phyloP scores from a whole-genome alignment of 2,888 invertebrate genomes.

The Trissolcus brochymenae region DNA sequence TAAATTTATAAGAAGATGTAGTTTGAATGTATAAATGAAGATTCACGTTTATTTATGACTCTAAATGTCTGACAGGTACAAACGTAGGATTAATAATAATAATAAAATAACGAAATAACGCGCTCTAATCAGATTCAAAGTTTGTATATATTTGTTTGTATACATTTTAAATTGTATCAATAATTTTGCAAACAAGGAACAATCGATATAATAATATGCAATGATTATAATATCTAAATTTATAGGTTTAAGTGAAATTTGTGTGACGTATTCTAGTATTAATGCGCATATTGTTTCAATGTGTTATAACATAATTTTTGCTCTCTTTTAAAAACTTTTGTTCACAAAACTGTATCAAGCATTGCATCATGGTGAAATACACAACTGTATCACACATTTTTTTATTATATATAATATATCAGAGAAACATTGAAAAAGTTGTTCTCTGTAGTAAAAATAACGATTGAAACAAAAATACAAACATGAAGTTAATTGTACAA shows the following conservation, averaged over 20 bases:
- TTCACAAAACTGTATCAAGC: neutral
- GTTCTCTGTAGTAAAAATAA: neutral
- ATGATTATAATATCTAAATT: conserved; percentile 20
- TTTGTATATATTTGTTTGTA: conserved; percentile 8
- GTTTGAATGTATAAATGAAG: neutral
- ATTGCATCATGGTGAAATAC: neutral
- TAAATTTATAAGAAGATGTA: too few species aligned
- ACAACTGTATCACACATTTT: neutral
- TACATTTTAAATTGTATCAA: conserved; percentile 9
- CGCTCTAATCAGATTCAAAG: conserved; percentile 27
- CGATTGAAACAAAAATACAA: neutral
- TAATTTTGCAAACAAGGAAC: conserved; percentile 13
- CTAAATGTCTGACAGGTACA: conserved; percentile 69
- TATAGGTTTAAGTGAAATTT: conserved; percentile 49
- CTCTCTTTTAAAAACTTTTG: neutral
- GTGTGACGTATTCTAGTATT: conserved; percentile 44
- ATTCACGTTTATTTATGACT: conserved; percentile 46
- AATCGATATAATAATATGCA: neutral
- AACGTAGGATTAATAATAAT: conserved; percentile 27
- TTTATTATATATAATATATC: neutral
- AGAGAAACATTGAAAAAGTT: neutral
- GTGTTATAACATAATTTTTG: neutral
- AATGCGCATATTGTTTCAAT: conserved; percentile 50
- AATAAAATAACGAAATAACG: conserved; percentile 42
- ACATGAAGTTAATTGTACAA: neutral